Evolutionary conservation across 2,888 invertebrate species (phyloP).

Genomic region (Steinernema scapterisci): DNA sequence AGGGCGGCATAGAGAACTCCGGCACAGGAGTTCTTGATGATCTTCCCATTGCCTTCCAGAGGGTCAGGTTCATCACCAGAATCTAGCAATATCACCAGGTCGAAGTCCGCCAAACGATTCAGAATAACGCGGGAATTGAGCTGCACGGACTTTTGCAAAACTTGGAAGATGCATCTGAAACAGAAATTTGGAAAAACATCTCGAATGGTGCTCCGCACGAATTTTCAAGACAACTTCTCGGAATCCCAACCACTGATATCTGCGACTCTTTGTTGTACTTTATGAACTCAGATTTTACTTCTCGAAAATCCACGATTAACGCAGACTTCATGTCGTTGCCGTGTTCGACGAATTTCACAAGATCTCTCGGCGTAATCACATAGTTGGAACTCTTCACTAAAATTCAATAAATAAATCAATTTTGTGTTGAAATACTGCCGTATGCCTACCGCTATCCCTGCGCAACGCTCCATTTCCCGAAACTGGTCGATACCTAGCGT

Average conservation of each 20-base stretch:
- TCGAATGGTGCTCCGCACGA: neutral
- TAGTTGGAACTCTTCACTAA: neutral
- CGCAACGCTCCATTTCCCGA: neutral
- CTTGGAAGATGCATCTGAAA: slow-evolving; percentile 27
- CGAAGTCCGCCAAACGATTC: neutral
- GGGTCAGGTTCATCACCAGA: neutral
- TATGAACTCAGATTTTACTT: neutral
- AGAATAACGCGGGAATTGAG: neutral
- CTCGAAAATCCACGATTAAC: neutral
- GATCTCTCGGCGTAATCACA: neutral
- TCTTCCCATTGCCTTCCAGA: slow-evolving; percentile 1
- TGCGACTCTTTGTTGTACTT: neutral
- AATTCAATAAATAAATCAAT: neutral
- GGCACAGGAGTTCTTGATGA: neutral
- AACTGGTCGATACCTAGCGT: too few species aligned
- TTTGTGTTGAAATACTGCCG: neutral
- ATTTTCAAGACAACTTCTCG: slow-evolving; percentile 12
- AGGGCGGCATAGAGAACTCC: slow-evolving; percentile 9
- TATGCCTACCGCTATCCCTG: too few species aligned
- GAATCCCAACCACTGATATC: slow-evolving; percentile 13
- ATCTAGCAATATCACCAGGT: neutral
- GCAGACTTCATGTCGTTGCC: neutral
- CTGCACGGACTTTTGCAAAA: neutral
- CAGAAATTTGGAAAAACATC: neutral
- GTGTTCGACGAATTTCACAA: neutral